A percentile compares a stretch with the other conserved stretches of the same genome.
Conservation (phyloP, 2,797 vertebrate genomes). For the Muraenolepis orangiensis region DNA sequence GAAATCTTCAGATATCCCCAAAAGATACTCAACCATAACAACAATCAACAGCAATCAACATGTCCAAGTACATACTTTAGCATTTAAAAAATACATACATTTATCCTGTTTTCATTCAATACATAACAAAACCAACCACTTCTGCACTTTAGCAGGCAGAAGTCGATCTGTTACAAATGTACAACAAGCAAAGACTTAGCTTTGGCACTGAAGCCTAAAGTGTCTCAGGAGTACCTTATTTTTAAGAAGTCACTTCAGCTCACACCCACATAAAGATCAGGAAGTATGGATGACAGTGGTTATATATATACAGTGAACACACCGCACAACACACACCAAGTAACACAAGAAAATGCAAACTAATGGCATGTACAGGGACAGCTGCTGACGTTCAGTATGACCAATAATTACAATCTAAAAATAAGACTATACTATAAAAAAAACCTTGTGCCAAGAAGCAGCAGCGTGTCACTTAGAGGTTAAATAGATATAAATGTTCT, state of each 20-base stretch:
- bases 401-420: background rate
- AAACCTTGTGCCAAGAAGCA: background rate
- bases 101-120: no score
- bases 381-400: background rate
- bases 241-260: background rate
- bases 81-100: no score
- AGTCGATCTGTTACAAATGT: background rate
- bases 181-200: background rate
- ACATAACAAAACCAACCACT: no score
- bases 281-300: background rate
- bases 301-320: slow-evolving; percentile 2
- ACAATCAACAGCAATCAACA: no score
- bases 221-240: background rate
- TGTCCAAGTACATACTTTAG: no score
- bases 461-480: background rate
- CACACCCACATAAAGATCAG: background rate
- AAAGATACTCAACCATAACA: no score
- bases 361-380: background rate
- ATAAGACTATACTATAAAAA: no score
- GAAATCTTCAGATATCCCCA: no score
- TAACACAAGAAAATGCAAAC: background rate
- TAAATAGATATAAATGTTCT: background rate
- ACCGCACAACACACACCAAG: background rate
- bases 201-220: background rate
- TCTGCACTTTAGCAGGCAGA: no score